A percentile compares a stretch with the other conserved stretches of the same genome.
Conservation (phyloP, 1,140 invertebrate genomes). For the Pachypeltis micranthus region DNA sequence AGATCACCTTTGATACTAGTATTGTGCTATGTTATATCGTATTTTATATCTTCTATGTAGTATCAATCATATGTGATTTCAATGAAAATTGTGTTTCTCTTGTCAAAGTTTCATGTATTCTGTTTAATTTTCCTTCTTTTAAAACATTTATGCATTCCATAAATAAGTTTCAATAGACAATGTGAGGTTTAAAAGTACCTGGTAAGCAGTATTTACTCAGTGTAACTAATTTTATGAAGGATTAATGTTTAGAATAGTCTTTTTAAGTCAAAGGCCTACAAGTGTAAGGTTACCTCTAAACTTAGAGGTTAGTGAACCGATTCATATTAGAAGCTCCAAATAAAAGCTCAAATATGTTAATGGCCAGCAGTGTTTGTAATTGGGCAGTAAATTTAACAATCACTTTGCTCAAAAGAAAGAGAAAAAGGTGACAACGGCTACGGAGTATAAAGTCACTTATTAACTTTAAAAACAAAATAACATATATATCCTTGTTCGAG, state of each 20-base stretch:
- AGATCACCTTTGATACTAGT: too few relatives aligned
- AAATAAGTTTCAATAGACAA: background rate
- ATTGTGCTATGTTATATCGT: background rate
- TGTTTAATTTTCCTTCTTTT: conserved; percentile 1
- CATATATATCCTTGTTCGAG: too few relatives aligned
- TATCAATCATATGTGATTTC: too few relatives aligned
- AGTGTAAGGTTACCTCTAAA: conserved; percentile 12
- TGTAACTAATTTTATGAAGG: conserved; percentile 22
- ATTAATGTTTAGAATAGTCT: conserved; percentile 21
- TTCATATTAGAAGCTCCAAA: conserved; percentile 16
- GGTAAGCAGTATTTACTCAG: conserved; percentile 24
- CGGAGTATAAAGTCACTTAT: too few relatives aligned
- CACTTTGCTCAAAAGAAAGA: conserved; percentile 14
- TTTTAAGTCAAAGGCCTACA: conserved; percentile 23
- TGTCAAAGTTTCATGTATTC: too few relatives aligned
- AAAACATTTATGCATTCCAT: conserved; percentile 18
- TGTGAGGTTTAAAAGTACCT: conserved; percentile 17
- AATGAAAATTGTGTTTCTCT: too few relatives aligned
- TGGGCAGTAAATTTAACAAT: conserved; percentile 16
- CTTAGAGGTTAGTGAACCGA: conserved; percentile 13
- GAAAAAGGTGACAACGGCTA: background rate
- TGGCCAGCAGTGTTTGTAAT: background rate
- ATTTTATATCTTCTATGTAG: too few relatives aligned
- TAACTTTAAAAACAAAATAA: too few relatives aligned
- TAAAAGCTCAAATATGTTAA: conserved; percentile 21